Evolutionary conservation across 2,113 vertebrate genomes (phyloP).

Genomic region (Pterocles orientalis): DNA sequence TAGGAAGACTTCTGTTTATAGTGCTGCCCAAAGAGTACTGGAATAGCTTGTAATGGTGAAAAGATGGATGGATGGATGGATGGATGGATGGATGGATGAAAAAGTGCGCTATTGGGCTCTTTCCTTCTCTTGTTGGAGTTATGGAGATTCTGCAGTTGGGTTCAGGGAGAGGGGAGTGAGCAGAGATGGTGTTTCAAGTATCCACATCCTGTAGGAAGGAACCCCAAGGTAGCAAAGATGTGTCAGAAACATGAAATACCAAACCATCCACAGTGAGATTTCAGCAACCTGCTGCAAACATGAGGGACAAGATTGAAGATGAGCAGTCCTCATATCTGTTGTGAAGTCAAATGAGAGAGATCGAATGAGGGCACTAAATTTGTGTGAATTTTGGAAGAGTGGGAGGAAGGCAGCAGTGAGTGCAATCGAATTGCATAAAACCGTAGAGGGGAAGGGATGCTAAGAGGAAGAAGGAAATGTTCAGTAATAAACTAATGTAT

Average conservation of each 20-base stretch:
- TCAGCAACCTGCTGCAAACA: neutral
- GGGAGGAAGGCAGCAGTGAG: neutral
- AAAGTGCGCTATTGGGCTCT: neutral
- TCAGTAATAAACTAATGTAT: neutral
- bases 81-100: neutral
- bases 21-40: neutral
- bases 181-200: neutral
- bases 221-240: neutral
- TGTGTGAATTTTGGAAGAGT: neutral
- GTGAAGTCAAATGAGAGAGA: neutral
- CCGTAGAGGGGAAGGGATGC: neutral
- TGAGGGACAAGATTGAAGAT: neutral
- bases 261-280: neutral
- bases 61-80: neutral
- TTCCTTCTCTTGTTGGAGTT: neutral
- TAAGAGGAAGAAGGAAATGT: neutral
- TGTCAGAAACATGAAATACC: neutral
- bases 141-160: neutral
- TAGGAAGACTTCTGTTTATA: neutral
- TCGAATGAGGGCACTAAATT: neutral
- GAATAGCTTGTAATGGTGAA: neutral
- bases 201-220: neutral
- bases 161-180: neutral
- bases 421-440: neutral
- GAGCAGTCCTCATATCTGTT: neutral